Base-by-base conservation (phyloP, 1,140 invertebrate genomes). In the Leptinotarsa undecemlineata region DNA sequence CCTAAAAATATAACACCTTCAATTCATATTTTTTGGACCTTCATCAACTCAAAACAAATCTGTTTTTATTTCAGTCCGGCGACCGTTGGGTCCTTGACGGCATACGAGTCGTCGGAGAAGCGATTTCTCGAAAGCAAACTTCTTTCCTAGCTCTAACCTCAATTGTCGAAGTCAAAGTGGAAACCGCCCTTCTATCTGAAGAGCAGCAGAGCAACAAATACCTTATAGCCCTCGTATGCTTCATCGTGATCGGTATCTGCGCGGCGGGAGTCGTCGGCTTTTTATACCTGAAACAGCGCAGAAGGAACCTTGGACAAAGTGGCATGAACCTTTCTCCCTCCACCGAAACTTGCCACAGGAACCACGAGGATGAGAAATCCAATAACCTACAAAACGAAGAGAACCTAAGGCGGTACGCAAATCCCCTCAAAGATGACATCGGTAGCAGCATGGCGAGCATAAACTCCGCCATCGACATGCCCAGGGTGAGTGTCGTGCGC, bases 301-400 rank as follows among this genome's bases (percentile, higher is more conserved):
- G 89, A 83, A 84, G 87, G 81, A 79, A 89, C 82, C 78, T 88
- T 83, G 83, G 86, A 83, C 73, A 88, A 78, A 85, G 88, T 62
- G 84, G 87, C 20, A 85, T 88, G 57, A 88, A 88, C 79, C 80
- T 88, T 68, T 88, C 88, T 78, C 88, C 83, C 79, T 89, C 87
- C 79, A 88, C 86, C 77, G 89, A 84, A 85, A 85, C 84, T 73
- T 91, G 85, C 78, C 89, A 89, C 79, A 88, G 92, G 15, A 90
- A 91, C 81, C 90, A 92, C 76, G 92, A 93, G 79, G 92, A 95
- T 83, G 94, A 95, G 80, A 95, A 95, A 81, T 94, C 93, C 0
- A 95, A 95, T 81, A 96, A 96, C 83, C 86, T 95, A 61, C 94
- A 96, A 82, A 96, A 96, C 84, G 94, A 96, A 82, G 94, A 96